Percentiles rank a stretch among this genome's conserved stretches.
Conservation (phyloP, 2,113 vertebrate genomes). For the Nerophis lumbriciformis region DNA sequence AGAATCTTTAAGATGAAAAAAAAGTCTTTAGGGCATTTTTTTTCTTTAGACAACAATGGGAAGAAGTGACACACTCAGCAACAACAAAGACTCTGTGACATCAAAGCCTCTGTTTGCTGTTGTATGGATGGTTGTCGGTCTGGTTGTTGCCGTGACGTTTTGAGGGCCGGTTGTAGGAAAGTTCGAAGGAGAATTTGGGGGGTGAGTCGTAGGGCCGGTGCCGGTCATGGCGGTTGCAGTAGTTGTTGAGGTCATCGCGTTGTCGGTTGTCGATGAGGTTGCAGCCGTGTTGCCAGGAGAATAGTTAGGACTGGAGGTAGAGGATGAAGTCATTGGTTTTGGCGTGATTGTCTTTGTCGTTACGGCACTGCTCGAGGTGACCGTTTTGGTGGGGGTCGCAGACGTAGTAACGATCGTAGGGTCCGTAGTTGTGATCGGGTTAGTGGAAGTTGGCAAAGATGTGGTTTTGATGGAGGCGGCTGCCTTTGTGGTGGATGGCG, state of each 20-base stretch:
- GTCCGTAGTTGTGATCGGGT: too few species aligned
- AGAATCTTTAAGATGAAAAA: too few species aligned
- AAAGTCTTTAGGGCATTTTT: background rate
- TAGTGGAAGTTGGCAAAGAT: too few species aligned
- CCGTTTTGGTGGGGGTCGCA: accelerated
- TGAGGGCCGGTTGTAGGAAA: background rate
- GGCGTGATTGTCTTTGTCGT: background rate
- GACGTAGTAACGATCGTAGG: background rate
- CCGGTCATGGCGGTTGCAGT: background rate
- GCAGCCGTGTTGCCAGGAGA: background rate
- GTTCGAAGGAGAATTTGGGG: too few species aligned
- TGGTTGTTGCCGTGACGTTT: too few species aligned
- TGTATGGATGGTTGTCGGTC: background rate
- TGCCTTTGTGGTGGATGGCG: background rate
- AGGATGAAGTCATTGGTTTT: background rate
- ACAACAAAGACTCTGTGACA: constrained; percentile 19
- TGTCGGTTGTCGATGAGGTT: background rate
- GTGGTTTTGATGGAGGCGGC: too few species aligned
- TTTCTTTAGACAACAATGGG: background rate
- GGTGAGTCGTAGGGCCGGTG: too few species aligned
- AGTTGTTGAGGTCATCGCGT: background rate
- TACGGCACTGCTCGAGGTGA: background rate
- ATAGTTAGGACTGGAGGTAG: background rate
- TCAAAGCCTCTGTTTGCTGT: background rate
- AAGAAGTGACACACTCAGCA: constrained; percentile 10